A percentile compares a stretch with the other conserved stretches of the same genome.
Evolutionary conservation across 2,888 invertebrate species (phyloP).

Genomic region (Caenorhabditis sinica): DNA sequence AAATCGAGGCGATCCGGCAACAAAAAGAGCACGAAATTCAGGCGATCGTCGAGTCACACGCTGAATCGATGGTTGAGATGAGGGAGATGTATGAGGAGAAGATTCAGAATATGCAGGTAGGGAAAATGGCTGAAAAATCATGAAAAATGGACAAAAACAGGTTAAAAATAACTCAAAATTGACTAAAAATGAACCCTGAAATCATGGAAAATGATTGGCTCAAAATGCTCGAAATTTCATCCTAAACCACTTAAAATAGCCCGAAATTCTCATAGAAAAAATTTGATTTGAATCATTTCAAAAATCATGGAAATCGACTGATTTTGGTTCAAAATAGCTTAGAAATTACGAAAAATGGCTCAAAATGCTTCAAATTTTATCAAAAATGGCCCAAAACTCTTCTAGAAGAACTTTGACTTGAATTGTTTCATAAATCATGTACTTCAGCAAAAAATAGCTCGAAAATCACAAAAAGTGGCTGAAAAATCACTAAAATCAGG

Average conservation of each 20-base stretch:
- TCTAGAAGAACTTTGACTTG: too few relatives aligned
- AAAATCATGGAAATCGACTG: too few relatives aligned
- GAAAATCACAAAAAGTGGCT: too few relatives aligned
- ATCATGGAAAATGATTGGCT: not conserved
- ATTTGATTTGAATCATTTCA: too few relatives aligned
- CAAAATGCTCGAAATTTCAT: too few relatives aligned
- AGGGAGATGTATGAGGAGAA: slow-evolving; percentile 78
- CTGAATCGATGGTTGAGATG: slow-evolving; percentile 70
- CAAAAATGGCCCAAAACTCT: not conserved
- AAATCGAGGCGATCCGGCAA: slow-evolving; percentile 61
- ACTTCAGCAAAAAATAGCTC: too few relatives aligned
- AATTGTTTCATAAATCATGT: too few relatives aligned
- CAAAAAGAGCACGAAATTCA: slow-evolving; percentile 71
- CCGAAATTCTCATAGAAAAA: too few relatives aligned
- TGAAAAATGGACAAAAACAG: not conserved
- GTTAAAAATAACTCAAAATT: not conserved
- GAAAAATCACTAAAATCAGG: too few relatives aligned
- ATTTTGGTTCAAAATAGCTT: not conserved
- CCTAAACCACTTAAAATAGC: too few relatives aligned
- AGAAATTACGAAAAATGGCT: too few relatives aligned
- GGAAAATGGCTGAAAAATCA: not conserved
- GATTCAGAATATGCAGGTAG: slow-evolving; percentile 68
- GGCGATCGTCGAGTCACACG: slow-evolving; percentile 69
- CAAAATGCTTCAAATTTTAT: not conserved
- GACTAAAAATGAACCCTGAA: not conserved